Evolutionary conservation across 2,888 invertebrate species (phyloP).

Genomic region (Sipunculus nudus): DNA sequence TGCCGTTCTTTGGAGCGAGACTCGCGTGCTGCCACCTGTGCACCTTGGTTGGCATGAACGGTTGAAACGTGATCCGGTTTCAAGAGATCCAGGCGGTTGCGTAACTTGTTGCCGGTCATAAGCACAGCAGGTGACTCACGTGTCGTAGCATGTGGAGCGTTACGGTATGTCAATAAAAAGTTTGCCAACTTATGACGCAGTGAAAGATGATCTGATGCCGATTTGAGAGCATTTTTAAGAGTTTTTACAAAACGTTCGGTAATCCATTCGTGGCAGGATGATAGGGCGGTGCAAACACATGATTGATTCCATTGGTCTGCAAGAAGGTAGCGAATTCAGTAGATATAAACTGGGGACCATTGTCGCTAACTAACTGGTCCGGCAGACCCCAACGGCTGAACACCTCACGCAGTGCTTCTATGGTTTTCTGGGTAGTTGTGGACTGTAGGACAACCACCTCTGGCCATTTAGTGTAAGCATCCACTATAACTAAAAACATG

Average conservation of each 20-base stretch:
- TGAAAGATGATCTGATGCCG: neutral
- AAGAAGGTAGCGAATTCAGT: conserved; percentile 1
- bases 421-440: neutral
- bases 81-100: neutral
- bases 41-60: neutral
- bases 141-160: conserved; percentile 1
- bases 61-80: neutral
- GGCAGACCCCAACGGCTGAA: conserved; percentile 6
- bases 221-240: neutral
- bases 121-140: conserved; percentile 1
- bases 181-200: neutral
- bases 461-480: conserved; percentile 5
- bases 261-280: conserved; percentile 3
- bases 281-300: conserved; percentile 8
- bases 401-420: neutral
- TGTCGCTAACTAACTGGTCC: conserved; percentile 7
- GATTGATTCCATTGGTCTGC: conserved; percentile 8
- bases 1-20: neutral
- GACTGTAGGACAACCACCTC: neutral
- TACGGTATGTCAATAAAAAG: conserved; percentile 4
- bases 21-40: neutral
- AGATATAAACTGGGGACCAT: conserved; percentile 14
- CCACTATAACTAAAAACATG: neutral
- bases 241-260: neutral
- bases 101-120: neutral